Conservation (phyloP, 2,113 vertebrate genomes). For the Willisornis vidua region DNA sequence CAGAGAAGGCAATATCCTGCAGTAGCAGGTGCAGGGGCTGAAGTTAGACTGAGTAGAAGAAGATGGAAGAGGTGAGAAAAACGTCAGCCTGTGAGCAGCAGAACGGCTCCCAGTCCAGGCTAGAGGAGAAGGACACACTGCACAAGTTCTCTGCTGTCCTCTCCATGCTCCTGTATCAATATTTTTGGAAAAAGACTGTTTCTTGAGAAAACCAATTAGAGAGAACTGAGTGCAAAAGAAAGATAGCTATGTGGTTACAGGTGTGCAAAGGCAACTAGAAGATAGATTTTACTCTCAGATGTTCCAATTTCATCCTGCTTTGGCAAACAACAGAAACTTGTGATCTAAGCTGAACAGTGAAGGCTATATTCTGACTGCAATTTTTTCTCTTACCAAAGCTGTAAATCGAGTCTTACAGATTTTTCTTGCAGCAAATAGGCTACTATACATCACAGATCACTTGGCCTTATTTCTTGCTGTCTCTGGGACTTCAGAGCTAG, state of each 20-base stretch:
- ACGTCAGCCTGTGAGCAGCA: background rate
- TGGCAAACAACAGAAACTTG: background rate
- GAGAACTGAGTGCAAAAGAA: background rate
- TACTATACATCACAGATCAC: background rate
- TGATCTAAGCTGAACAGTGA: background rate
- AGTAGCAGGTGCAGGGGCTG: slow-evolving; percentile 2
- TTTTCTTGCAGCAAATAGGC: background rate
- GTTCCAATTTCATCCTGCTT: background rate
- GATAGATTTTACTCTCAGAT: background rate
- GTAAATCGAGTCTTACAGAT: background rate
- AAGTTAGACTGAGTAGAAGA: background rate
- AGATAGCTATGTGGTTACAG: background rate
- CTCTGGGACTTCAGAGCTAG: background rate
- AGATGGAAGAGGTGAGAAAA: slow-evolving; percentile 21
- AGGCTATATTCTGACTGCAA: background rate
- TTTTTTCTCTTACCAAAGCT: background rate
- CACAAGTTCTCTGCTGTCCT: background rate
- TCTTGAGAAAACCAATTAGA: background rate
- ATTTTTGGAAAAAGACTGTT: background rate
- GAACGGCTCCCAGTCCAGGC: background rate
- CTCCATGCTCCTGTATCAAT: background rate
- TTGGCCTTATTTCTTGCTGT: background rate
- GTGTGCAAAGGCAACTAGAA: background rate
- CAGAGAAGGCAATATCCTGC: background rate
- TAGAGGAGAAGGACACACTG: background rate